These are phyloP conservation scores for Sinocyclocheilus rhinocerous DNA, from an alignment of 2,113 vertebrate genomes.

Conservation along the genomic window DNA sequence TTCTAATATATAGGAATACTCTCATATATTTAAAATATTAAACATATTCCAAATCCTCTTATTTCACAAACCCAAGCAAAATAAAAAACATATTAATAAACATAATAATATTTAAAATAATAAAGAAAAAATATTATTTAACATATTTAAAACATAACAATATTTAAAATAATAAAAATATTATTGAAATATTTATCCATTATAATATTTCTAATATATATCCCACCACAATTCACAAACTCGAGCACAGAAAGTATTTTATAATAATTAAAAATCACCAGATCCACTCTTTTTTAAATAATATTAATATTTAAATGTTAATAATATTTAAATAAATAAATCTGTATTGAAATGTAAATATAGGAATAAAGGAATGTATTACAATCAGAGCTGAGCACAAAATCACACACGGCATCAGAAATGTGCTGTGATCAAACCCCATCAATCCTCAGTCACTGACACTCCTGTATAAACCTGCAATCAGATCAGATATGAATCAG, in stretches of 20 bases:
- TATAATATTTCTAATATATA: background rate
- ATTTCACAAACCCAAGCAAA: background rate
- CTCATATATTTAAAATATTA: background rate
- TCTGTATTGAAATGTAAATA: no score
- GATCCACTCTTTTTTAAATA: no score
- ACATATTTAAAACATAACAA: no score
- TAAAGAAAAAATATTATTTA: no score
- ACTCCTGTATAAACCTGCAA: background rate
- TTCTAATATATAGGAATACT: background rate
- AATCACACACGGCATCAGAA: background rate
- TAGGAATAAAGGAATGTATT: conserved; percentile 1
- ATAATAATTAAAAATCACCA: background rate
- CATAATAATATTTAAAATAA: no score
- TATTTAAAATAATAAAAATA: no score
- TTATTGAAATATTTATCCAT: background rate
- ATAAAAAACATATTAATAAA: no score
- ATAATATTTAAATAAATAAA: no score
- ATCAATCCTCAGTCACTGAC: background rate
- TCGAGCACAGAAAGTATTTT: background rate
- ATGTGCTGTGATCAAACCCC: no score
- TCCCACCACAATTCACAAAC: background rate
- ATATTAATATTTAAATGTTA: no score
- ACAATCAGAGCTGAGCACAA: conserved; percentile 48
- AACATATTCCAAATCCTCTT: background rate
- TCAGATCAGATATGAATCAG: background rate